Evolutionary conservation across 2,113 vertebrate species (phyloP), one percentile per base, ranked within the genome.

Genomic region (Hipposideros armiger): DNA sequence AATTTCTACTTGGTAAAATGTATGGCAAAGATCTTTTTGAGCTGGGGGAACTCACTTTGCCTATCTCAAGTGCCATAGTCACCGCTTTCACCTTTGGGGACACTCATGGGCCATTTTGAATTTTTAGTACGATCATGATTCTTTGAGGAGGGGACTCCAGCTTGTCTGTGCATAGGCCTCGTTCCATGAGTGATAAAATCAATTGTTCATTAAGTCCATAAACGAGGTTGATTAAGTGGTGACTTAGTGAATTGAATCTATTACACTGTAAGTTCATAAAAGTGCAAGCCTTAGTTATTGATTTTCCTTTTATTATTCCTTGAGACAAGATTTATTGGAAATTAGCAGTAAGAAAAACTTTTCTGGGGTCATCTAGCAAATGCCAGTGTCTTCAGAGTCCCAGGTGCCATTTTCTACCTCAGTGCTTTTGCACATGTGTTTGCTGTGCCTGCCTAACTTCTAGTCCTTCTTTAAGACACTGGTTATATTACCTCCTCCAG

Each of bases 281-380:
- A 80, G 73, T 58, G 3, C 40, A 96, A 62, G 17, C 7, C 74
- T 70, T 62, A 67, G 11, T 81, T 95, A 76, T 4, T 86, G 92
- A 95, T 90, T 96, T 97, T 86, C 30, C 81, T 89, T 87, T 87
- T 66, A 90, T 66, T 84, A 77, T 93, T 45, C 45, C 94, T 73
- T 72, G 60, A 73, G 47, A 50, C 0, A 78, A 67, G 74, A 40
- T 84, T 22, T 93, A 72, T 36, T 56, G 10, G 85, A 82, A 95
- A 54, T 52, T 90, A 42, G 60, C 13, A 17, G 2, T 40, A 74
- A 72, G 32, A 58, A 94, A 90, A 66, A 32, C 0, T 83, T 45
- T 81, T 5, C 60, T 19, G 69, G 70, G 47, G 36, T 83, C 64
- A 64, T 40, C 40, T 64, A 70, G 45, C 50, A 78, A 89, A 64